phyloP scores from a whole-genome alignment of 2,797 vertebrate species.

The Acanthopagrus latus region DNA sequence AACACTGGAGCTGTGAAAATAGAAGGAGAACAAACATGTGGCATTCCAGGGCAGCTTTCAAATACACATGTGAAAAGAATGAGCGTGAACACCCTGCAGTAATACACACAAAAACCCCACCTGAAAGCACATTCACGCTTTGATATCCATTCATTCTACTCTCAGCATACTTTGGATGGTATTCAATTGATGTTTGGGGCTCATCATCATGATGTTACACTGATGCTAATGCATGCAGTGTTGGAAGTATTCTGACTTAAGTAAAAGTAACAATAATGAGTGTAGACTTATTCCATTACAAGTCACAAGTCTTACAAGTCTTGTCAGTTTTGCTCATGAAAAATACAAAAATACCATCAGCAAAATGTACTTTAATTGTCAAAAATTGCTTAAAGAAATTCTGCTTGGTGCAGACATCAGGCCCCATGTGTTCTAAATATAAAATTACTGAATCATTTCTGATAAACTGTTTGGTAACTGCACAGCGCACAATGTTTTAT shows the following conservation, averaged over 20 bases:
- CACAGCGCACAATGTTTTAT: background rate
- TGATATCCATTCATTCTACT: background rate
- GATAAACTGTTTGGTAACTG: background rate
- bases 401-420: background rate
- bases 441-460: background rate
- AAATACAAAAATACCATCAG: background rate
- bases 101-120: slow-evolving; percentile 20
- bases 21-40: slow-evolving; percentile 54
- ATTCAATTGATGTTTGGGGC: too few species aligned
- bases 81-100: slow-evolving; percentile 38
- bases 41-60: slow-evolving; percentile 39
- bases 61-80: slow-evolving; percentile 36
- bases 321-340: background rate
- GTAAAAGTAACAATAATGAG: background rate
- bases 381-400: background rate
- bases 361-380: background rate
- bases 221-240: slow-evolving; percentile 9
- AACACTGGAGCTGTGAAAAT: slow-evolving; percentile 61
- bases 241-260: slow-evolving; percentile 10
- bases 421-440: background rate
- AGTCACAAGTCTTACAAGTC: background rate
- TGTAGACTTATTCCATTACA: background rate
- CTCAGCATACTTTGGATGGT: too few species aligned
- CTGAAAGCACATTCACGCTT: slow-evolving; percentile 11
- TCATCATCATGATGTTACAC: background rate